Percentiles rank a stretch among this genome's conserved stretches.
Conservation (phyloP, 2,888 invertebrate species). For the Leptinotarsa haldemani region DNA sequence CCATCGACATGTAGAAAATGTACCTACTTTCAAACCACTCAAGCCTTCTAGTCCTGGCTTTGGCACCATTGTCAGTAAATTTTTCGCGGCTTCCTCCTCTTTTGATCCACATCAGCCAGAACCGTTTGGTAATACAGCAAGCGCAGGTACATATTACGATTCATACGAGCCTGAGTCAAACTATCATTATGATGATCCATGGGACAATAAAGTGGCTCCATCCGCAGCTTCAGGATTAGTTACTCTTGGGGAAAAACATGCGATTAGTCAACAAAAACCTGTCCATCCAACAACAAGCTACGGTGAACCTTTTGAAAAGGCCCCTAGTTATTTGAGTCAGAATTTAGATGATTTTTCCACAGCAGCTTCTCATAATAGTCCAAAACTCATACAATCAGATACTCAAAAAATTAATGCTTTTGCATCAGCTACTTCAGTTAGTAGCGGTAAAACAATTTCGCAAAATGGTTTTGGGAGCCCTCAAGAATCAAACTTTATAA, state of each 20-base stretch:
- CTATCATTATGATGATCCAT: slow-evolving; percentile 9
- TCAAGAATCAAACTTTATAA: background rate
- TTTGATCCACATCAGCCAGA: slow-evolving; percentile 53
- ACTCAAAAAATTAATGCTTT: background rate
- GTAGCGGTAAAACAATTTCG: background rate
- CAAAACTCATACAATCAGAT: slow-evolving; percentile 2
- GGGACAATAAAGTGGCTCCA: slow-evolving; percentile 25
- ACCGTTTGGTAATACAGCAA: slow-evolving; percentile 48
- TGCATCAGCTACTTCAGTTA: too few species aligned
- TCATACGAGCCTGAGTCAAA: slow-evolving; percentile 9
- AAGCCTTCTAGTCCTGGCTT: slow-evolving; percentile 50
- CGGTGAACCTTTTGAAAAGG: slow-evolving; percentile 46
- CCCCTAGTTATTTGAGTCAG: slow-evolving; percentile 36
- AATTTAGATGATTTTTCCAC: slow-evolving; percentile 29
- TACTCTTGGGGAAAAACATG: slow-evolving; percentile 21
- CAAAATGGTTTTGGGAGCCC: background rate
- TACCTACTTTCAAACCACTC: slow-evolving; percentile 54
- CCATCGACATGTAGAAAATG: slow-evolving; percentile 38
- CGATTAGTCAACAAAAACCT: slow-evolving; percentile 29
- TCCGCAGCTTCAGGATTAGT: slow-evolving; percentile 23
- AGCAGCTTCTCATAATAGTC: slow-evolving; percentile 22
- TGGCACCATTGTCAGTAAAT: slow-evolving; percentile 53
- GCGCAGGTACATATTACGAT: slow-evolving; percentile 34
- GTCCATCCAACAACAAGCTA: slow-evolving; percentile 41
- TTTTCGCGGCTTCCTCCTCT: slow-evolving; percentile 56